Base-by-base conservation (phyloP, 2,113 vertebrate species). In the Dinomys branickii region DNA sequence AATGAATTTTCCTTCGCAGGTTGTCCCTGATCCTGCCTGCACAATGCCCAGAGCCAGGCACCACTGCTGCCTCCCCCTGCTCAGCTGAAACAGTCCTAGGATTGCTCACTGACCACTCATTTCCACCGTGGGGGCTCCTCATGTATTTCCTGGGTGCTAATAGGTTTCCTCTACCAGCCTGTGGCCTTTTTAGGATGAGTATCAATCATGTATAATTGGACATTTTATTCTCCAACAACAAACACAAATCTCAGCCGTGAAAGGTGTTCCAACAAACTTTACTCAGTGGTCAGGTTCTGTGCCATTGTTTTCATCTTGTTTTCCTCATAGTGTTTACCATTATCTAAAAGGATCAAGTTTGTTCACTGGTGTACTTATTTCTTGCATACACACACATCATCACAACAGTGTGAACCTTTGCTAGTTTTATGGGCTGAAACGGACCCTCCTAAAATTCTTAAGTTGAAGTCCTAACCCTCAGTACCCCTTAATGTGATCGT, bases 281-380 rank as follows among this genome's bases (percentile, higher is more conserved):
- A 24, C 16, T 93, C 54, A 71, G 13, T 47, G 13, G 11, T 63
- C 38, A 33, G 47, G 54, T 59, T 63, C 83, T 93, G 17, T 80
- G 41, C 19, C 20, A 87, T 58, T 71, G 26, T 63, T 52, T 86
- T 73, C 2, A 35, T 87, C 92, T 59, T 44, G 24, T 80, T 85
- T 82, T 78, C 69, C 69, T 81, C 38, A 81, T 9, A 88, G n/a
- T 33, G 86, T 17, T 88, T 80, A 73, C 12, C 14, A 78, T 52
- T 83, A 90, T 56, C 58, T 80, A 77, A 88, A 83, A 94, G 63
- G 58, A 54, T 35, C 58, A 83, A 56, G 22, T 65, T 44, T 94
- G 35, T 88, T 85, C 86, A 44, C 54, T 92, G 58, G 28, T 38
- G 71, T 30, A 85, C 16, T n/a, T 28, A 54, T 47, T 86, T 65